Percentiles rank a stretch among this genome's conserved stretches.
Evolutionary conservation across 2,113 vertebrate genomes (phyloP).

Genomic region (Echinops telfairi): DNA sequence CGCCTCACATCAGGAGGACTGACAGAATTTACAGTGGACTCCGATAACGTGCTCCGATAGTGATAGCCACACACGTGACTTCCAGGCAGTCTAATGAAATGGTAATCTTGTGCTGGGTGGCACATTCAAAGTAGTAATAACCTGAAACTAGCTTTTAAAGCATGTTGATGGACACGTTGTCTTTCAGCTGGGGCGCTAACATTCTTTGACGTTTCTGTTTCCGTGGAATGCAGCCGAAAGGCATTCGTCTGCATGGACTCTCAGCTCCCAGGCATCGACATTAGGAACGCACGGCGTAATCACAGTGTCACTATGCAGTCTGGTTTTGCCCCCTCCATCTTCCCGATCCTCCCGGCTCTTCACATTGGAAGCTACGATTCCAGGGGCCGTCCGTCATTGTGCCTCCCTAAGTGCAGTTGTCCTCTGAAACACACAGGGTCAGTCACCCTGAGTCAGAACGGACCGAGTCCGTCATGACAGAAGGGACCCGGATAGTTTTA

Average conservation of each 20-base stretch:
- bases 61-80: background rate
- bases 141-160: conserved; percentile 61
- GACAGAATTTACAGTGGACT: conserved; percentile 70
- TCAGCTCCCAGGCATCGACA: conserved; percentile 73
- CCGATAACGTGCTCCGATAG: conserved; percentile 28
- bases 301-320: conserved; percentile 56
- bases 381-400: conserved; percentile 54
- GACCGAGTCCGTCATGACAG: conserved; percentile 43
- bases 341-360: conserved; percentile 66
- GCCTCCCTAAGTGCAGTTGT: conserved; percentile 59
- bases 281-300: conserved; percentile 78
- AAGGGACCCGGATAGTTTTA: conserved; percentile 59
- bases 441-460: background rate
- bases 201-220: conserved; percentile 67
- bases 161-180: conserved; percentile 65
- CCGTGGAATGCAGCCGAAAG: conserved; percentile 43
- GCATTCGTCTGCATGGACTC: conserved; percentile 75
- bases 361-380: conserved; percentile 71
- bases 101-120: conserved; percentile 27
- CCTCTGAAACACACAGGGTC: background rate
- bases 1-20: conserved; percentile 52
- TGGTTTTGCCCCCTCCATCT: conserved; percentile 26
- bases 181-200: conserved; percentile 55
- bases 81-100: conserved; percentile 47
- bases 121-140: conserved; percentile 24